Evolutionary conservation across 2,888 invertebrate species (phyloP).

Genomic region (Spisula solida): DNA sequence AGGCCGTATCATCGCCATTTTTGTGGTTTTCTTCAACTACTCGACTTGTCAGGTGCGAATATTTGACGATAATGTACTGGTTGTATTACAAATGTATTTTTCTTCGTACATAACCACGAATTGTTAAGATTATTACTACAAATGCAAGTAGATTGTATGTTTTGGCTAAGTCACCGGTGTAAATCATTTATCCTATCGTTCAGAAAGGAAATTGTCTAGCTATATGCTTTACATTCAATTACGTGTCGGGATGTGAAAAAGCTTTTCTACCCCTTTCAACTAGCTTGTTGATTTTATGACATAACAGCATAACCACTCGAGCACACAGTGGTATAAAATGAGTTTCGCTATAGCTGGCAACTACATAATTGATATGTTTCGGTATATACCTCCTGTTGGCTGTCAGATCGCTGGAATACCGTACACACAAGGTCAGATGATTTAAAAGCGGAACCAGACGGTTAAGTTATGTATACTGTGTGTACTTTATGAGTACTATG

Average conservation of each 20-base stretch:
- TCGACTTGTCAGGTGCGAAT: conserved; percentile 42
- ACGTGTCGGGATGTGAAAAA: conserved; percentile 16
- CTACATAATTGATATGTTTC: not conserved
- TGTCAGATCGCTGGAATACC: not conserved
- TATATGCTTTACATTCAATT: conserved; percentile 27
- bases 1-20: conserved; percentile 32
- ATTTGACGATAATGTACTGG: conserved; percentile 27
- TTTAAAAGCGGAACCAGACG: not conserved
- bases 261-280: not conserved
- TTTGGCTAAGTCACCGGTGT: conserved; percentile 34
- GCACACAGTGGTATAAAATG: not conserved
- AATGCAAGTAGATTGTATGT: conserved; percentile 33
- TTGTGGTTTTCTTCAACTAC: conserved; percentile 33
- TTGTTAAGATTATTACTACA: conserved; percentile 34
- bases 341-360: not conserved
- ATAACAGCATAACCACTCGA: conserved; percentile 10
- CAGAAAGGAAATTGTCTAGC: conserved; percentile 20
- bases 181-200: conserved; percentile 17
- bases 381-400: not conserved
- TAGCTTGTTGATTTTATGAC: not conserved
- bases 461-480: not conserved
- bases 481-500: not conserved
- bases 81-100: conserved; percentile 42
- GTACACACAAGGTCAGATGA: not conserved
- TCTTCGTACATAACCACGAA: conserved; percentile 29